phyloP scores from a whole-genome alignment of 2,888 invertebrate genomes.

The Anthoptus insignis region DNA sequence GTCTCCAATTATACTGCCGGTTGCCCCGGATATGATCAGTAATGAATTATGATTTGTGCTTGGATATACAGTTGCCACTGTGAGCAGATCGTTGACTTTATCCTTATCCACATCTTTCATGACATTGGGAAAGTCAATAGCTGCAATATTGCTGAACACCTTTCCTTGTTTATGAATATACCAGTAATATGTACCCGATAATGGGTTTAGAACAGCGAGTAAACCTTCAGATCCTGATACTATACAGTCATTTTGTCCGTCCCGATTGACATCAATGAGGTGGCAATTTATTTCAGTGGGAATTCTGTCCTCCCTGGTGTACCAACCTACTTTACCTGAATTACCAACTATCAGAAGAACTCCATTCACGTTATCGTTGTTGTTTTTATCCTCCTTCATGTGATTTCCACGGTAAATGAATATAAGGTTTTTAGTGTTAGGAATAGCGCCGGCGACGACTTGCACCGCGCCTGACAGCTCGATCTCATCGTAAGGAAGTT shows the following conservation, averaged over 20 bases:
- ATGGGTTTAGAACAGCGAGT: conserved; percentile 82
- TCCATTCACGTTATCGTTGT: conserved; percentile 87
- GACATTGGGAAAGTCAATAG: conserved; percentile 90
- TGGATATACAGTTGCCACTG: conserved; percentile 84
- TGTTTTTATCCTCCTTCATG: conserved; percentile 83
- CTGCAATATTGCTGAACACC: conserved; percentile 82
- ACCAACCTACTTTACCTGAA: conserved; percentile 92
- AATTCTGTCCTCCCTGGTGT: conserved; percentile 89
- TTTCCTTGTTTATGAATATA: conserved; percentile 86
- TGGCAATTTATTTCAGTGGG: conserved; percentile 92
- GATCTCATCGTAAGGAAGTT: conserved; percentile 89
- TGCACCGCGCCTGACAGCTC: conserved; percentile 91
- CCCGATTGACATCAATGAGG: conserved; percentile 90
- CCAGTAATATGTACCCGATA: conserved; percentile 86
- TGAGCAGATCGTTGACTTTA: conserved; percentile 89
- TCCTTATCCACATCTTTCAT: conserved; percentile 92
- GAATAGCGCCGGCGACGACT: conserved; percentile 88
- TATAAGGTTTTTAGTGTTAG: conserved; percentile 90
- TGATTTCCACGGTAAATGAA: conserved; percentile 91
- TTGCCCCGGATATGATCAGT: conserved; percentile 90
- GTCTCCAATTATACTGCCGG: conserved; percentile 89
- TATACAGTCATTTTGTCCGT: conserved; percentile 91
- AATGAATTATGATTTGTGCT: conserved; percentile 87
- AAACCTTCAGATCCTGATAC: conserved; percentile 90
- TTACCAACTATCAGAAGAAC: conserved; percentile 90